These are phyloP conservation scores for Eremobia ochroleuca DNA, from an alignment of 2,888 invertebrate species.

Conservation along the genomic window DNA sequence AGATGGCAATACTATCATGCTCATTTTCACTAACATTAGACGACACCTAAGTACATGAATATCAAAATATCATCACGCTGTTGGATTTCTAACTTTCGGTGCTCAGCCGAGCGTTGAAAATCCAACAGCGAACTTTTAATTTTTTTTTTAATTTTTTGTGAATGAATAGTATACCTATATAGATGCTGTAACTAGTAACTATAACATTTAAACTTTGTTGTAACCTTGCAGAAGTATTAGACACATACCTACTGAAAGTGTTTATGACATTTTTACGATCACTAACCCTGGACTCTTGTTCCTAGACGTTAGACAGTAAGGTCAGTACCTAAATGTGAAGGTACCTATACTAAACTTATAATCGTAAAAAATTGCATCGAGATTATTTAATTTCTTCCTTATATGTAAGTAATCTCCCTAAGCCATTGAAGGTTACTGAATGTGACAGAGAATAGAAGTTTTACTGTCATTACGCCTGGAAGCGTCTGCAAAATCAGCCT, in stretches of 20 bases:
- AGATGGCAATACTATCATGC: neutral
- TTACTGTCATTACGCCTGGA: neutral
- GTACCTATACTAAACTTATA: neutral
- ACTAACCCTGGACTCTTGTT: constrained; percentile 13
- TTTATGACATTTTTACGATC: constrained; percentile 29
- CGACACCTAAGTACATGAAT: no score
- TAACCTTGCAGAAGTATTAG: constrained; percentile 38
- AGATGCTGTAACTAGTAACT: neutral
- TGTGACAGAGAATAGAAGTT: neutral
- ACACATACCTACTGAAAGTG: constrained; percentile 9
- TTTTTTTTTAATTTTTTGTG: no score
- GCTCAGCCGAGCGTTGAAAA: no score
- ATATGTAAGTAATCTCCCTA: neutral
- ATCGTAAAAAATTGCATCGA: constrained; percentile 8
- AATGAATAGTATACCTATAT: neutral
- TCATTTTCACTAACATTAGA: no score
- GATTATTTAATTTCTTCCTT: constrained; percentile 4
- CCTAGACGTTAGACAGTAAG: constrained; percentile 39
- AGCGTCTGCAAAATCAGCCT: neutral
- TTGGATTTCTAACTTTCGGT: no score
- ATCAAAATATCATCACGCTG: no score
- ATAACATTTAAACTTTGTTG: constrained; percentile 26
- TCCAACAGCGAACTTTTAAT: no score
- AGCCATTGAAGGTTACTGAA: neutral
- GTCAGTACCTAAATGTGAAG: constrained; percentile 33